phyloP scores from a whole-genome alignment of 2,888 invertebrate genomes.

The Erebia aethiops region DNA sequence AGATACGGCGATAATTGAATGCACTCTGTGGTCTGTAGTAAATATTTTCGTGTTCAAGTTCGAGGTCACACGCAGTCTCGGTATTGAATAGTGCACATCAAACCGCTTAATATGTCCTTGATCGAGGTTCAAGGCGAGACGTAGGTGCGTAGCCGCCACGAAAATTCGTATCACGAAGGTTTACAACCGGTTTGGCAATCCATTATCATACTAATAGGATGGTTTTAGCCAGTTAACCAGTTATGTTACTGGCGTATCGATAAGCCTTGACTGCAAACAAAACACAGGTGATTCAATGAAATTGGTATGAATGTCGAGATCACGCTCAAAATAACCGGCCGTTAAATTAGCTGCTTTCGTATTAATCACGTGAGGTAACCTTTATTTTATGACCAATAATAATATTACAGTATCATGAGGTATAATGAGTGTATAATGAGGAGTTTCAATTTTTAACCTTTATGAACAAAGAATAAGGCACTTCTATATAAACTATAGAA shows the following conservation, averaged over 20 bases:
- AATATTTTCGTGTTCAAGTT: slow-evolving; percentile 38
- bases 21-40: slow-evolving; percentile 28
- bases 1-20: slow-evolving; percentile 18
- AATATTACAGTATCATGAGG: too few relatives aligned
- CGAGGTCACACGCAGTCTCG: slow-evolving; percentile 31
- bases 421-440: too few relatives aligned
- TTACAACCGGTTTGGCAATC: slow-evolving; percentile 58
- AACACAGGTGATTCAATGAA: slow-evolving; percentile 38
- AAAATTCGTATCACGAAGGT: slow-evolving; percentile 54
- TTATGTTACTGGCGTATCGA: slow-evolving; percentile 45
- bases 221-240: slow-evolving; percentile 58
- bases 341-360: slow-evolving; percentile 30
- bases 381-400: not conserved
- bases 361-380: slow-evolving; percentile 21
- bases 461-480: not conserved
- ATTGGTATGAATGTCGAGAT: slow-evolving; percentile 29
- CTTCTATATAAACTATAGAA: not conserved
- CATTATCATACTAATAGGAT: slow-evolving; percentile 74
- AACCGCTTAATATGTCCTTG: slow-evolving; percentile 51
- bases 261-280: slow-evolving; percentile 40
- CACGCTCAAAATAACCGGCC: slow-evolving; percentile 32
- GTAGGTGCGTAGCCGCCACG: slow-evolving; percentile 48
- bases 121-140: slow-evolving; percentile 51
- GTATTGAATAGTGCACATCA: slow-evolving; percentile 40
- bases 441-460: not conserved